Base-by-base conservation (phyloP, 2,797 vertebrate genomes). In the Sciurus vulgaris region DNA sequence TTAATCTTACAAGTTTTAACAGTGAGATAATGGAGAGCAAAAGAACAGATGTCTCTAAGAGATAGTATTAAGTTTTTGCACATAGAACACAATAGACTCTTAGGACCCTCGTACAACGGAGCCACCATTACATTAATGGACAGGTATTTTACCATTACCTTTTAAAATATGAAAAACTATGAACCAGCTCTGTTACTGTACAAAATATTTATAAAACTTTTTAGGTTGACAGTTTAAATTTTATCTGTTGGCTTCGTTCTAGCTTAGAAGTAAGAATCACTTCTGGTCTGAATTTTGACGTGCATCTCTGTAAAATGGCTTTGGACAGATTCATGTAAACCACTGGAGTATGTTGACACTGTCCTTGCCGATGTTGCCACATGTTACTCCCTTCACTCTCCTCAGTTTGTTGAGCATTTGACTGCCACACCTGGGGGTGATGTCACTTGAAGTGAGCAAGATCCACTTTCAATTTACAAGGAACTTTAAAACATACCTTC, bases 151-250 rank as follows among this genome's bases (percentile, higher is more conserved):
- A 69, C 86, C 54, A 6, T 92, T 74, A 56, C 65, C 41, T 92
- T 95, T 96, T 86, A 35, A 93, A 90, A 81, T 86, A 10, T 30
- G 89, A 89, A 54, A 47, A 91, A 41, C 69, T 20, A n/a, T 47
- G 44, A 47, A 3, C 26, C 33, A 69, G 49, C 41, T 65, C n/a
- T 35, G 14, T 78, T 88, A n/a, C 30, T 33, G 22, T 10, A 41
- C 22, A 76, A 41, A 74, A 72, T 70, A 65, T 47, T 86, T 61
- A 15, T 70, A 87, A 88, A 87, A 67, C 14, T 74, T 82, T 65
- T 26, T 30, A 90, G 78, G 15, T 88, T 78, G 70, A 15, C 91
- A 41, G 35, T 89, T 65, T 61, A 35, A 65, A 93, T 15, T 95
- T 8, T 61, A 26, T 70, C 81, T 96, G 94, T 63, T 59, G 41